Conservation (phyloP, 2,888 invertebrate genomes). For the Lasius fuliginosus region DNA sequence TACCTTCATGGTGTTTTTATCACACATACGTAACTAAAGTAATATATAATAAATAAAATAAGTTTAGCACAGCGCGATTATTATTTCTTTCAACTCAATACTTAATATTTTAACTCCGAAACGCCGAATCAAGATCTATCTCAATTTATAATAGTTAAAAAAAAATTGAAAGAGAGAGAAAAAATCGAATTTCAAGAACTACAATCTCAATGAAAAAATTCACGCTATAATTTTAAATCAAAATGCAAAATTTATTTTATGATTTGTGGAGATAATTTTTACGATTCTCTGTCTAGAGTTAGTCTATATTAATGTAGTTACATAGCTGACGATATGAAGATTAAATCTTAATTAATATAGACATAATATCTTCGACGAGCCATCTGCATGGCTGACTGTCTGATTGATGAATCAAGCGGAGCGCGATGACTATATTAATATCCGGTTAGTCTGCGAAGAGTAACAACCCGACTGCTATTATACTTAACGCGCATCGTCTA, state of each 20-base stretch:
- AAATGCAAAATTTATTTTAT: not conserved
- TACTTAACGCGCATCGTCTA: constrained; percentile 72
- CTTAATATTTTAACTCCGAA: not conserved
- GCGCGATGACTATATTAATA: constrained; percentile 60
- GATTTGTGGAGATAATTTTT: not conserved
- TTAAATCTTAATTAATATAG: constrained; percentile 36
- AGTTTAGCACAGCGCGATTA: not conserved
- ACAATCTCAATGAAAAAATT: not conserved
- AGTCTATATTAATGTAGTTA: not conserved
- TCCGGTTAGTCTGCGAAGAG: constrained; percentile 60
- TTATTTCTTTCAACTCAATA: not conserved
- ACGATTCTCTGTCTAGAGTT: not conserved
- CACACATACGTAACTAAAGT: not conserved
- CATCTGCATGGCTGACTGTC: constrained; percentile 13
- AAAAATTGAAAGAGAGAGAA: not conserved
- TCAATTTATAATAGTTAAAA: not conserved
- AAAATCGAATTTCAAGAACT: not conserved
- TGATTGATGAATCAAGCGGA: constrained; percentile 48
- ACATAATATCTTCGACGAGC: constrained; percentile 13
- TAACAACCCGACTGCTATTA: constrained; percentile 63
- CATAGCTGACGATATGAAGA: constrained; percentile 17
- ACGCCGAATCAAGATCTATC: not conserved
- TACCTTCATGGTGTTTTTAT: not conserved
- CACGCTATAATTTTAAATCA: not conserved
- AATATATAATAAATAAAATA: not conserved